A percentile compares a stretch with the other conserved stretches of the same genome.
These are phyloP conservation scores for Neostethus bicornis DNA, from an alignment of 2,797 vertebrate genomes.

Conservation along the genomic window DNA sequence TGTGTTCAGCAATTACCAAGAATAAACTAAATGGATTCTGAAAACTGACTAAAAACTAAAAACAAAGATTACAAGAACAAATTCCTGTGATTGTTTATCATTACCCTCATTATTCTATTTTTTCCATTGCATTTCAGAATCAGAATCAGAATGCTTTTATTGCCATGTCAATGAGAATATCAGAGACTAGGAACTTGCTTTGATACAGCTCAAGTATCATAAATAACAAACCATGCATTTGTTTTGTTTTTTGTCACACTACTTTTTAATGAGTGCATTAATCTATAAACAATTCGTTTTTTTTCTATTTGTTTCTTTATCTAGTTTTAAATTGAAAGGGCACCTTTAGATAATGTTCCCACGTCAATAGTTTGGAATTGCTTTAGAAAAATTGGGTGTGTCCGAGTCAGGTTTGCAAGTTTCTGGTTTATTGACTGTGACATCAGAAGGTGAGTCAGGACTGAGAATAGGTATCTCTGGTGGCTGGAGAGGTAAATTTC, in stretches of 20 bases:
- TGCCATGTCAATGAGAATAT: no score
- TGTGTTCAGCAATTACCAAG: slow-evolving; percentile 6
- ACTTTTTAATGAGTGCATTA: neutral
- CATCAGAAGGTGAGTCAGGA: slow-evolving; percentile 36
- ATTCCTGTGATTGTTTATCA: slow-evolving; percentile 3
- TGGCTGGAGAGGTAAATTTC: slow-evolving; percentile 9
- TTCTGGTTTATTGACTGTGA: slow-evolving; percentile 11
- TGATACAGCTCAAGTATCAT: no score
- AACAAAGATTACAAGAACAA: neutral
- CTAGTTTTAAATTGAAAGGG: slow-evolving; percentile 2
- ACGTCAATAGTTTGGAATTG: slow-evolving; percentile 23
- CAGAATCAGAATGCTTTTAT: no score
- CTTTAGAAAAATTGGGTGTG: slow-evolving; percentile 41
- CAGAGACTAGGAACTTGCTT: no score
- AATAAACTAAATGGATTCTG: slow-evolving; percentile 3
- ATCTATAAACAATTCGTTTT: neutral
- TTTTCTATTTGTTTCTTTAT: neutral
- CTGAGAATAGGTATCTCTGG: neutral
- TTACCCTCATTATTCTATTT: neutral
- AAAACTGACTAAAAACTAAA: neutral
- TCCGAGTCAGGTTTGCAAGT: slow-evolving; percentile 21
- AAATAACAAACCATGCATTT: no score
- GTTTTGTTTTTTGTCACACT: neutral
- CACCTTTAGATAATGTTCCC: slow-evolving; percentile 16
- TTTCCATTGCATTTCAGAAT: no score